Evolutionary conservation across 2,113 vertebrate genomes (phyloP), one percentile per base, ranked within the genome.

Genomic region (Lepus americanus): DNA sequence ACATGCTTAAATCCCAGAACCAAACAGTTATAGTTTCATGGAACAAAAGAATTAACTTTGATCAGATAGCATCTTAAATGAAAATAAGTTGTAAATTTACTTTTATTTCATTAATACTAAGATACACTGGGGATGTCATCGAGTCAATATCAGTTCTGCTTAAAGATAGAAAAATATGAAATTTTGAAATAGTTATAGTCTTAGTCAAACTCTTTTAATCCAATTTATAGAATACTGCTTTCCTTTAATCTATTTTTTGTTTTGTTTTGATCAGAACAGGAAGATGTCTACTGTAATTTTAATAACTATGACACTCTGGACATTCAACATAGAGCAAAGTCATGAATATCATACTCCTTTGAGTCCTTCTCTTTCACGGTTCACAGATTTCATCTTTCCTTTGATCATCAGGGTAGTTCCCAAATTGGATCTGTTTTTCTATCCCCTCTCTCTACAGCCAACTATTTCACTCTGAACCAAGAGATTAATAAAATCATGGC

Each of bases 401-500:
- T 97, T 98, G 97, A 98, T 97, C 97, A 98, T 95, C 94, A 94
- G 92, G 89, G 94, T 94, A 93, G 85, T 94, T 98, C 84, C 94
- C 94, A 97, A 76, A 98, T 53, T 66, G 31, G 98, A 98, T 93
- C 69, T 97, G 79, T 87, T 96, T 97, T 97, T 92, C 76, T 82
- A 59, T 94, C 81, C 0, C 49, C 87, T 92, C 86, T 95, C 67
- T 90, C 95, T 95, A 86, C 87, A 94, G 96, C 69, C 89, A 96
- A 90, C 63, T 82, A 87, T 98, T 97, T 97, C 81, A 94, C 97
- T 98, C 76, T 95, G 81, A 90, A 93, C 93, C 63, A 89, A 94
- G 94, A 97, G 89, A 97, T 97, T 98, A 98, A 98, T 98, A 95
- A 98, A 98, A 98, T 96, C 97, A 94, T 78, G 88, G 93, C 63